Base-by-base conservation (phyloP, 1,140 invertebrate genomes). In the Aethina tumida region DNA sequence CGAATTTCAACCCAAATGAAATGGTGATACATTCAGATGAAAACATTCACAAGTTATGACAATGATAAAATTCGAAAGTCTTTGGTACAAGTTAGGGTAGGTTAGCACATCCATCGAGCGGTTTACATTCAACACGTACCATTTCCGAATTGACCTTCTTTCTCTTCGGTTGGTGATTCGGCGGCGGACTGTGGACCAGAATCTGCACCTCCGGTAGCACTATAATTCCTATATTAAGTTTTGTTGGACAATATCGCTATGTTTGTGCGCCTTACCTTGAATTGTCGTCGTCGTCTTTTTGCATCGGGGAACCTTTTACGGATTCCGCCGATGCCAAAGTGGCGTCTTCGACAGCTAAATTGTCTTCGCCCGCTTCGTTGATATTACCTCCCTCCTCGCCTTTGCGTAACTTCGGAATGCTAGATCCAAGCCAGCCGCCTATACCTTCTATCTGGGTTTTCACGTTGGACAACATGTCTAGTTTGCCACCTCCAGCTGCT, bases 171-270 rank as follows among this genome's bases (percentile, higher is more conserved):
- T 38, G 80, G 81, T 15, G 81, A 79, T 41, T 81, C 82, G 31
- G 73, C 72, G 33, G 75, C 73, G 36, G 80, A 83, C 19, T 68
- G 79, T 27, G 81, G 79, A 47, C 80, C 75, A 58, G 83, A 87
- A 59, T 90, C 85, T 10, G 84, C 84, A 39, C 84, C 84, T 29
- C 84, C 84, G 45, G 85, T 90, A 37, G 83, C 84, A 67, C 84
- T 88, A 68, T 45, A 67, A 43, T 50, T 50, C 36, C 38, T 50
- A 47, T 30, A 50, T 50, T 50, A 46, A 45, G 40, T 50, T 50
- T 43, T 40, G 35, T 43, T 49, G 30, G 62, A 43, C n/a, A 24
- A 31, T 26, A 2, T 26, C 24, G 5, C n/a, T 5, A n/a, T 26
- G 2, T 26, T 10, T 10, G n/a, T 13, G 5, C 24, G 5, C 13